Conservation (phyloP, 2,113 vertebrate species). For the Himantopus leucocephalus region DNA sequence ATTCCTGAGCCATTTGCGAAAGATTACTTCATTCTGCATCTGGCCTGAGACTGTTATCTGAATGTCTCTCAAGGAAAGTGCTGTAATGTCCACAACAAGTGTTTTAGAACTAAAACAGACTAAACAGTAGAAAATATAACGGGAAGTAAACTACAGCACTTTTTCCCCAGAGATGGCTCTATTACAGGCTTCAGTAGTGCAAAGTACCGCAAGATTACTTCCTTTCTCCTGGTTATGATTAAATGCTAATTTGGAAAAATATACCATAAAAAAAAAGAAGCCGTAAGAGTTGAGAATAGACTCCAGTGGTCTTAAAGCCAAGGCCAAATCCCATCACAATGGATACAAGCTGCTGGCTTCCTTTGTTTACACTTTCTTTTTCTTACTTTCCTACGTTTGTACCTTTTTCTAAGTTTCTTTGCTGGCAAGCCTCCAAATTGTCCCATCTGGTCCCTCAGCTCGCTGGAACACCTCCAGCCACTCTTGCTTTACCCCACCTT, state of each 20-base stretch:
- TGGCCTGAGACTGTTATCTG: neutral
- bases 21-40: neutral
- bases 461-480: neutral
- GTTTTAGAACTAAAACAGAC: constrained; percentile 8
- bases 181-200: constrained; percentile 9
- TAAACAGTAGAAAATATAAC: neutral
- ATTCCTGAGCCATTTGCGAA: neutral
- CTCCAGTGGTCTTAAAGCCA: neutral
- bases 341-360: neutral
- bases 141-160: neutral
- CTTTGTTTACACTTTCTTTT: neutral
- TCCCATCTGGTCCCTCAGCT: neutral
- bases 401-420: neutral
- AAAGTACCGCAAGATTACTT: neutral
- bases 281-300: neutral
- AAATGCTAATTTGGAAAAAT: constrained; percentile 32
- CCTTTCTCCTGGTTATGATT: constrained; percentile 18
- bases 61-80: neutral
- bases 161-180: neutral
- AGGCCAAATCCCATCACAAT: neutral
- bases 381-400: neutral
- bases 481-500: neutral
- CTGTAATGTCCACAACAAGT: neutral
- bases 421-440: neutral
- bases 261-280: neutral